Evolutionary conservation across 1,140 invertebrate species (phyloP), one percentile per base, ranked within the genome.

Genomic region (Papilio machaon): DNA sequence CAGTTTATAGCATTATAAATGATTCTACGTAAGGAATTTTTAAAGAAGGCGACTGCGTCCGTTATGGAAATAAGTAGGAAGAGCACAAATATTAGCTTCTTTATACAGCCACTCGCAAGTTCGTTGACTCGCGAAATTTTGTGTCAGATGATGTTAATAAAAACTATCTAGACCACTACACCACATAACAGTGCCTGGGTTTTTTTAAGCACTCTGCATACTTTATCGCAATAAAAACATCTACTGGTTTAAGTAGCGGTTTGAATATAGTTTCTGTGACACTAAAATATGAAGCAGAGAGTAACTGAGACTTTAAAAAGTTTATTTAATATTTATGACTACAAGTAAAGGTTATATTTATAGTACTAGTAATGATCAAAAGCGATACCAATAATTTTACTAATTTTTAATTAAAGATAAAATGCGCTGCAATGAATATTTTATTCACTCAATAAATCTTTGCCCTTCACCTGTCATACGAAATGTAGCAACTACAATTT

Each of bases 11-110:
- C 43, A 76, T 47, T 11, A 2, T 52, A 5, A 47, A 54, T 76
- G 17, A 15, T 73, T 73, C 73, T n/a, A 35, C 47, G 38, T 52
- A 76, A 76, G 43, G 43, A 52, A 30, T 89, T 46, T 79, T 47
- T 60, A 35, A 43, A 54, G 89, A 89, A 91, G 91, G 89, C 87
- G 91, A 92, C 88, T 82, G 85, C 81, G 83, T 86, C 88, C 89
- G 87, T 88, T 79, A 85, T 89, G 92, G 87, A 91, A 90, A 88
- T 86, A 85, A 85, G 88, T 85, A 88, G 87, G 90, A 92, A 88
- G 87, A 90, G 88, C 86, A 89, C 88, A 92, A 94, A 94, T 94
- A 93, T 93, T 92, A 91, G 89, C 91, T 90, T 91, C 86, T 79
- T 89, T 89, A 87, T 84, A 85, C 85, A 89, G 86, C 87, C 86